Percentiles rank a stretch among this genome's conserved stretches.
Conservation (phyloP, 2,113 vertebrate species). For the Bubo scandiacus region DNA sequence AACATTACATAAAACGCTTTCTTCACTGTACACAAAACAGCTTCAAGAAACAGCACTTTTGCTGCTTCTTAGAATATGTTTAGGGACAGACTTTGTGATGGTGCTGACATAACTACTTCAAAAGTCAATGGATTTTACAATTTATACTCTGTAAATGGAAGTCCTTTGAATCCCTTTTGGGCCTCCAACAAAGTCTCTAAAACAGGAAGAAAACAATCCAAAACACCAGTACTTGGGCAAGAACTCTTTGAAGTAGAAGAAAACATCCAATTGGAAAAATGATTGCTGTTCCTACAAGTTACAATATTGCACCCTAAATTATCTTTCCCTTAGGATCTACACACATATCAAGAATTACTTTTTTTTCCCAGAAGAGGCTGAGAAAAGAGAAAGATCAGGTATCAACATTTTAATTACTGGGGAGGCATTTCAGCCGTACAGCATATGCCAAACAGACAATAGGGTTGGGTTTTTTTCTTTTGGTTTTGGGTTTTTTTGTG, state of each 20-base stretch:
- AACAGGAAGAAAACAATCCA: neutral
- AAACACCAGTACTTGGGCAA: neutral
- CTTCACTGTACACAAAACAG: neutral
- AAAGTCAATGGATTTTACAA: neutral
- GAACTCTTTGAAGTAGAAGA: neutral
- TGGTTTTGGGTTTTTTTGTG: too few species aligned
- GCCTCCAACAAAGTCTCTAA: neutral
- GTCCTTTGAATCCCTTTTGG: neutral
- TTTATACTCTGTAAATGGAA: neutral
- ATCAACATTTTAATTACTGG: neutral
- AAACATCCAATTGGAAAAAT: neutral
- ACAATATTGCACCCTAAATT: neutral
- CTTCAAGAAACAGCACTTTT: neutral
- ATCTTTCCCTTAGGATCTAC: neutral
- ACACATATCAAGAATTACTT: neutral
- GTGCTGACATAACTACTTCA: neutral
- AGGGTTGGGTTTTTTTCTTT: neutral
- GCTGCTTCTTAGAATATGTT: neutral
- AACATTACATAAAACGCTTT: neutral
- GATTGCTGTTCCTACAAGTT: neutral
- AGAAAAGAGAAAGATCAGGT: neutral
- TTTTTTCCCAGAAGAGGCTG: neutral
- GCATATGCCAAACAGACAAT: neutral
- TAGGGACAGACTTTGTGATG: neutral
- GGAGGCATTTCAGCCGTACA: neutral